Conservation (phyloP, 2,113 vertebrate genomes). For the Butorides virescens region DNA sequence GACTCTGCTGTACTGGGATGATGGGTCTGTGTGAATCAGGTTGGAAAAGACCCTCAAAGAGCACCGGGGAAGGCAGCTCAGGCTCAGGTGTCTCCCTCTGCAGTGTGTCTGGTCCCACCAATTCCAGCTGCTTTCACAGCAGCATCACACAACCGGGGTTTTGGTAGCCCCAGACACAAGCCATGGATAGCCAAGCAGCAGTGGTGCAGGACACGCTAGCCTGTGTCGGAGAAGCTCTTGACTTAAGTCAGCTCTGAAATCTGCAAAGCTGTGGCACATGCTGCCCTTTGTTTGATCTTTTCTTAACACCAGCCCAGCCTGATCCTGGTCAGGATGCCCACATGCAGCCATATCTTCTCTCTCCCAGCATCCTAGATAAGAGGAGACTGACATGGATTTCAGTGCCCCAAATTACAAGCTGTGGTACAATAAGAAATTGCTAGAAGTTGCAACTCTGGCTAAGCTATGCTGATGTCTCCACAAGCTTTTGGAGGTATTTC, state of each 20-base stretch:
- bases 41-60: not conserved
- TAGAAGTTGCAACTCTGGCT: not conserved
- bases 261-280: not conserved
- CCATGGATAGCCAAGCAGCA: not conserved
- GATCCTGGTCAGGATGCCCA: not conserved
- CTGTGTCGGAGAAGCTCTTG: not conserved
- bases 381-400: not conserved
- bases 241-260: not conserved
- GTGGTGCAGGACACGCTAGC: not conserved
- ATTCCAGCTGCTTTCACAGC: not conserved
- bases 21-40: not conserved
- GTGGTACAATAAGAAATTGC: not conserved
- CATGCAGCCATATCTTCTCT: not conserved
- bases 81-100: not conserved
- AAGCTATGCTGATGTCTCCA: not conserved
- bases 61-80: not conserved
- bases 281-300: not conserved
- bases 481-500: not conserved
- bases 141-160: rapidly evolving
- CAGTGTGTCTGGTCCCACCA: not conserved
- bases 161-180: not conserved
- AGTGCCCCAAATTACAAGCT: not conserved
- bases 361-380: not conserved
- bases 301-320: not conserved
- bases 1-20: not conserved